phyloP scores from a whole-genome alignment of 2,797 vertebrate species.

The Etheostoma perlongum region DNA sequence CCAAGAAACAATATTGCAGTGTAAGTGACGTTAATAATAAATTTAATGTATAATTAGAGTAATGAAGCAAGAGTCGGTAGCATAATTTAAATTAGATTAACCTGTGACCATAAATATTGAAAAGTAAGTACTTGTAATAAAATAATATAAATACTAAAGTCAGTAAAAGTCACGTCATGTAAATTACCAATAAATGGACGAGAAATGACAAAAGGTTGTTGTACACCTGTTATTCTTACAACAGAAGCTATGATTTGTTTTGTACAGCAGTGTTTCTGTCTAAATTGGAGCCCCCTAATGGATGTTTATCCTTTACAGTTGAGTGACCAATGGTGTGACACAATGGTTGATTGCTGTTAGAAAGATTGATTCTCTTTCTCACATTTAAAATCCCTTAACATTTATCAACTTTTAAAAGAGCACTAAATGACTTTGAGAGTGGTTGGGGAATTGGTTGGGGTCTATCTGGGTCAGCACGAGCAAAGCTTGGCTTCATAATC shows the following conservation, averaged over 20 bases:
- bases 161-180: not conserved
- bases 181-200: not conserved
- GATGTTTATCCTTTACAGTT: slow-evolving; percentile 14
- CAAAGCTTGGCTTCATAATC: slow-evolving; percentile 23
- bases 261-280: not conserved
- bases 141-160: no score
- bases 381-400: slow-evolving; percentile 45
- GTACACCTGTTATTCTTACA: not conserved
- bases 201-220: not conserved
- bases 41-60: no score
- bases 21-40: no score
- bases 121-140: no score
- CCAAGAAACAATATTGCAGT: no score
- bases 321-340: slow-evolving; percentile 20
- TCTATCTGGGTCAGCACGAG: not conserved
- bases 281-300: slow-evolving; percentile 4
- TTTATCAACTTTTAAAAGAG: slow-evolving; percentile 49
- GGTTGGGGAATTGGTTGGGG: not conserved
- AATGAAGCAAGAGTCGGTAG: no score
- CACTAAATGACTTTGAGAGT: slow-evolving; percentile 22
- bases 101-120: no score
- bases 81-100: no score
- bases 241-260: not conserved
- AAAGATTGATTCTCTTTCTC: slow-evolving; percentile 28
- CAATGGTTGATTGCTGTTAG: slow-evolving; percentile 43